Conservation (phyloP, 2,888 invertebrate genomes). For the Pantelozetes paolii region DNA sequence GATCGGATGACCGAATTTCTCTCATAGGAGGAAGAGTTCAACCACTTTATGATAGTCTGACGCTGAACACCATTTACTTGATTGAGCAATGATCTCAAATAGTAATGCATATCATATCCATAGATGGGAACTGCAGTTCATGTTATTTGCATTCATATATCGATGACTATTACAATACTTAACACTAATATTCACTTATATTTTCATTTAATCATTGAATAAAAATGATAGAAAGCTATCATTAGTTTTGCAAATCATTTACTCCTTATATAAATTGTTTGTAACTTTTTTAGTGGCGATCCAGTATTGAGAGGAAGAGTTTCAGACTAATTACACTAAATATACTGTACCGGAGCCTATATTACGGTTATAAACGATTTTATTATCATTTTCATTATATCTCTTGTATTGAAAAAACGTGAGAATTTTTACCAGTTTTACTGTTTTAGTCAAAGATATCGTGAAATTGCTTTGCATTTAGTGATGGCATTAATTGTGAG, state of each 20-base stretch:
- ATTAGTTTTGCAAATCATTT: not conserved
- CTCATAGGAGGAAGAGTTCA: slow-evolving; percentile 1
- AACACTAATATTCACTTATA: not conserved
- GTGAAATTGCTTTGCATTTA: too few relatives aligned
- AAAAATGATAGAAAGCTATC: not conserved
- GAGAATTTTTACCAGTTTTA: too few relatives aligned
- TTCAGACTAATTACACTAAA: not conserved
- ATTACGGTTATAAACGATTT: too few relatives aligned
- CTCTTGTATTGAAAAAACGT: too few relatives aligned
- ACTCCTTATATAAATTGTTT: not conserved
- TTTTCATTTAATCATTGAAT: not conserved
- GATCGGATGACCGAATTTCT: slow-evolving; percentile 1
- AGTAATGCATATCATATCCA: too few relatives aligned
- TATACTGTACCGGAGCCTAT: not conserved
- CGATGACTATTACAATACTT: not conserved
- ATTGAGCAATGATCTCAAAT: too few relatives aligned
- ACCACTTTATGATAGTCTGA: too few relatives aligned
- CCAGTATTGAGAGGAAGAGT: not conserved
- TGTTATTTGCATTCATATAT: not conserved
- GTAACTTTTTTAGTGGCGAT: not conserved
- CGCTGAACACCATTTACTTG: not conserved
- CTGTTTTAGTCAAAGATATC: too few relatives aligned
- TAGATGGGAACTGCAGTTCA: too few relatives aligned
- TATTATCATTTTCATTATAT: too few relatives aligned
- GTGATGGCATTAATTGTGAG: too few relatives aligned